Conservation (phyloP, 2,888 invertebrate species). For the Dryobotodes eremita region DNA sequence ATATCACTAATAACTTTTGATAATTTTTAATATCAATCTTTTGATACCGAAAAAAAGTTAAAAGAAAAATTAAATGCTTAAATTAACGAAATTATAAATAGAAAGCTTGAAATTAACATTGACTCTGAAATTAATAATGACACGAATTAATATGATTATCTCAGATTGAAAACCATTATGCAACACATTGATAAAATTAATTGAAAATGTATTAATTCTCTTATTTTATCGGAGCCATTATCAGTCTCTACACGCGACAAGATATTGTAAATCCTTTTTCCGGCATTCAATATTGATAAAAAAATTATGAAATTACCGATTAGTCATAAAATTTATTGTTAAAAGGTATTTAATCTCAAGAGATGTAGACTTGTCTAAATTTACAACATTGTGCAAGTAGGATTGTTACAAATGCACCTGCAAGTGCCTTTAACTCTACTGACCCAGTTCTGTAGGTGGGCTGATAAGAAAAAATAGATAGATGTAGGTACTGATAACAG, state of each 20-base stretch:
- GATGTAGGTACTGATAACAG: constrained; percentile 82
- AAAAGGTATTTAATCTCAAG: constrained; percentile 29
- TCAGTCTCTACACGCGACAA: not conserved
- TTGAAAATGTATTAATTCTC: not conserved
- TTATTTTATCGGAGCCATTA: constrained; percentile 5
- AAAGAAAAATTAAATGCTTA: not conserved
- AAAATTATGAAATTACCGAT: not conserved
- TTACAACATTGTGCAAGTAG: constrained; percentile 13
- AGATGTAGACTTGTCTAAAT: constrained; percentile 23
- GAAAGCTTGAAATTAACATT: not conserved
- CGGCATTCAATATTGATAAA: constrained; percentile 9
- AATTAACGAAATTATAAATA: not conserved
- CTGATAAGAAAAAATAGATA: constrained; percentile 86
- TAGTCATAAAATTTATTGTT: not conserved
- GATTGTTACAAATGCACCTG: constrained; percentile 66
- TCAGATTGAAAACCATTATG: not conserved
- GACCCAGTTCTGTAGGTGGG: constrained; percentile 79
- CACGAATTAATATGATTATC: not conserved
- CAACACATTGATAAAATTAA: not conserved
- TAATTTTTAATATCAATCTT: not conserved
- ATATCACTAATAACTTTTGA: not conserved
- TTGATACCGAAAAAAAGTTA: not conserved
- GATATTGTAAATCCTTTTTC: constrained; percentile 36
- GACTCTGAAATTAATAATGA: not conserved
- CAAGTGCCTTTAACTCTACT: constrained; percentile 73